Evolutionary conservation across 2,888 invertebrate genomes (phyloP), one percentile per base, ranked within the genome.

Genomic region (Brachypterus glaber): DNA sequence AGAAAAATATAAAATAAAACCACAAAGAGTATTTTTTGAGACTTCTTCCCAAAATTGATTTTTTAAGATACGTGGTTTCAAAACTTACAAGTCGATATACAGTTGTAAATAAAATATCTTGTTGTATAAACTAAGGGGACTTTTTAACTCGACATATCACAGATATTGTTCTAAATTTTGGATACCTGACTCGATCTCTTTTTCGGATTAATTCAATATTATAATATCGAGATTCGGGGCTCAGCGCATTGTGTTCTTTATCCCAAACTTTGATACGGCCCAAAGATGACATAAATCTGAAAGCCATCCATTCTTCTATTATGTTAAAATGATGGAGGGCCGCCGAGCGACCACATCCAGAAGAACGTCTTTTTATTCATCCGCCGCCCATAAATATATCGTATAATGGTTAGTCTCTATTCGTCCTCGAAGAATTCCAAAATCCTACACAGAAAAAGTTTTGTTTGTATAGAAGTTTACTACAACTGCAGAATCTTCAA

Each of bases 251-350:
- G 54, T 57, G 51, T 54, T 51, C 57, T 52, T 55, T 49, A 49
- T 52, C 53, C 54, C 51, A 53, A 50, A 55, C 57, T 60, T 61
- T 59, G 62, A 62, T 60, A 61, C 54, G 55, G 53, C 56, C 62
- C 59, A 62, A 59, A 61, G 58, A 63, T 62, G 62, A 62, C 62
- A 62, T 62, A 62, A 62, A 63, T 62, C 61, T 55, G 60, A 60
- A 60, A 61, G 61, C 58, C 59, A 62, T 61, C 59, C 58, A 59
- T 62, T 62, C 60, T 57, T 55, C 62, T 56, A 62, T 62, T 62
- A 62, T 62, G 59, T 55, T 57, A 55, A 57, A 58, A 62, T 63
- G 63, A 63, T 63, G 59, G 61, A 62, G 61, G 57, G 54, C 56
- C 54, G 52, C 52, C 50, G 55, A 53, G 49, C 49, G 46, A 43